Evolutionary conservation across 2,888 invertebrate species (phyloP).

Genomic region (Chesias legatella): DNA sequence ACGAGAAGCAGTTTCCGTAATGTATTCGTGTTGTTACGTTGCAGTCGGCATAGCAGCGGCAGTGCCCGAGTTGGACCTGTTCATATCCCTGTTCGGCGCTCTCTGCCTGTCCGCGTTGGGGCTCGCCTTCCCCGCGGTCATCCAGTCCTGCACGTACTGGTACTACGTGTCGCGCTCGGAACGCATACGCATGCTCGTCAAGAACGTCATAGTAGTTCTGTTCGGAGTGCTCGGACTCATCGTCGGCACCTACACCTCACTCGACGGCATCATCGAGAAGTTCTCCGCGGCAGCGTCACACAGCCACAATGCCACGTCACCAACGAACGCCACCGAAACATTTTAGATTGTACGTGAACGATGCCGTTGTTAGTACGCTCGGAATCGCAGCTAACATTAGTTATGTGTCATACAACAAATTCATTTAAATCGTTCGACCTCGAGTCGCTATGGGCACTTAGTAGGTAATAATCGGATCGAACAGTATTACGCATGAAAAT

Average conservation of each 20-base stretch:
- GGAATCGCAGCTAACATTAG: too few relatives aligned
- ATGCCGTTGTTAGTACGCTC: too few relatives aligned
- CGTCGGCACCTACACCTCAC: slow-evolving; percentile 85
- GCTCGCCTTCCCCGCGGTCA: slow-evolving; percentile 93
- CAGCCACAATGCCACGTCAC: not conserved
- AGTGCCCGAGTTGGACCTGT: slow-evolving; percentile 91
- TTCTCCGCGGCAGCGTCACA: slow-evolving; percentile 55
- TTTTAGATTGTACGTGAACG: too few relatives aligned
- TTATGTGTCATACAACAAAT: too few relatives aligned
- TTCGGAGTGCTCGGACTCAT: slow-evolving; percentile 85
- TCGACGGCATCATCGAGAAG: slow-evolving; percentile 82
- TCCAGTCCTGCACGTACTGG: slow-evolving; percentile 92
- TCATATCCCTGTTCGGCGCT: slow-evolving; percentile 92
- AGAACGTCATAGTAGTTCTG: slow-evolving; percentile 82
- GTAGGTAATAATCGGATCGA: too few relatives aligned
- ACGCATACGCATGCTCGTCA: slow-evolving; percentile 79
- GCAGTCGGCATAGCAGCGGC: slow-evolving; percentile 91
- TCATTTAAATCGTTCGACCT: too few relatives aligned
- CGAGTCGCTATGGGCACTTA: too few relatives aligned
- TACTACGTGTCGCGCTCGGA: slow-evolving; percentile 79
- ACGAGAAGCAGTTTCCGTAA: not conserved
- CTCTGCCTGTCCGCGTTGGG: slow-evolving; percentile 93
- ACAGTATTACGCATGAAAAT: slow-evolving; percentile 23
- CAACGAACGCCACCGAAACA: slow-evolving; percentile 1
- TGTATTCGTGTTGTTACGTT: slow-evolving; percentile 34